Conservation (phyloP, 2,888 invertebrate species). For the Andrena trimmerana region DNA sequence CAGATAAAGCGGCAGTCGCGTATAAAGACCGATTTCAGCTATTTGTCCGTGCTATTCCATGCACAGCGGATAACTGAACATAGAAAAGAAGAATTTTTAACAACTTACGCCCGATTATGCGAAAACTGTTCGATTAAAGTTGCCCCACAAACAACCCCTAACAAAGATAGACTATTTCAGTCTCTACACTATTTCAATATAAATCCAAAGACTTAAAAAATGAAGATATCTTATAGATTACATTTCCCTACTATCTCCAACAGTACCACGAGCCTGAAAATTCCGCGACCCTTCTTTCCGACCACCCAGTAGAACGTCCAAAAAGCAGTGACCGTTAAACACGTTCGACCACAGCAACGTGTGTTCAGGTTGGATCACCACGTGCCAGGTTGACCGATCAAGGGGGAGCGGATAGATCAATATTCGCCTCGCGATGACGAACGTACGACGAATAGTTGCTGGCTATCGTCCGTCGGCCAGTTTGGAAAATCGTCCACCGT, state of each 20-base stretch:
- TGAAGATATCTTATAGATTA: too few species aligned
- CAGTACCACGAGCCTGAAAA: too few species aligned
- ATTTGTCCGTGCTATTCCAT: background rate
- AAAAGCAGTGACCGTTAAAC: background rate
- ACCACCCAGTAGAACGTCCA: too few species aligned
- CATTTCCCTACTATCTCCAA: too few species aligned
- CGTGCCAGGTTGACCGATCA: constrained; percentile 33
- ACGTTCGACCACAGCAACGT: constrained; percentile 4
- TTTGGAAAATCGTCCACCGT: background rate
- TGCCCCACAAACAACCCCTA: too few species aligned
- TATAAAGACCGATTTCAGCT: background rate
- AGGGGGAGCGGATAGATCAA: constrained; percentile 31
- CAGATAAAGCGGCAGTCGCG: constrained; percentile 16
- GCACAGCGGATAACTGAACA: background rate
- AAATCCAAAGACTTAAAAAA: too few species aligned
- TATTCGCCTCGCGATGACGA: constrained; percentile 45
- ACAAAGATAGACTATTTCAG: too few species aligned
- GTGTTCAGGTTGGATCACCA: constrained; percentile 28
- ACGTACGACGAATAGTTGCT: constrained; percentile 7
- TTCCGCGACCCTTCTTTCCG: too few species aligned
- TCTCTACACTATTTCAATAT: too few species aligned
- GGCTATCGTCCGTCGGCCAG: constrained; percentile 11
- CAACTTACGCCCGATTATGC: too few species aligned
- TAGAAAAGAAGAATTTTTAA: background rate
- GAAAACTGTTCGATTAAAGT: too few species aligned